Conservation (phyloP, 2,113 vertebrate genomes). For the Oncorhynchus masou region DNA sequence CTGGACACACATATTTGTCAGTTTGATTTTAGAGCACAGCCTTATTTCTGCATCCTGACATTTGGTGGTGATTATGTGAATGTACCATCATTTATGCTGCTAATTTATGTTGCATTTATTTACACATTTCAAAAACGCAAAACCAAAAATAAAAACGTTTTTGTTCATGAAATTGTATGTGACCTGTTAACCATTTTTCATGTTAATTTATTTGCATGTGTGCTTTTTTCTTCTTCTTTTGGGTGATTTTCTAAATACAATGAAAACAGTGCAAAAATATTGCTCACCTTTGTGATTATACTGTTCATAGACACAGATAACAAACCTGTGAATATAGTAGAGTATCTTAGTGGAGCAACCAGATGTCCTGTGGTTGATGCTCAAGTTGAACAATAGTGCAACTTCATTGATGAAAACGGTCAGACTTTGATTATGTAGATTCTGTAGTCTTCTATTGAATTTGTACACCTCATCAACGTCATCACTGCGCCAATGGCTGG, state of each 20-base stretch:
- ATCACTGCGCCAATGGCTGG: background rate
- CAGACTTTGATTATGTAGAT: slow-evolving; percentile 40
- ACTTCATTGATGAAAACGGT: slow-evolving; percentile 19
- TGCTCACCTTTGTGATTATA: slow-evolving; percentile 42
- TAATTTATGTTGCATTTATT: slow-evolving; percentile 55
- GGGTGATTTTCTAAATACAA: slow-evolving; percentile 33
- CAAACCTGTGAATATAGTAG: slow-evolving; percentile 34
- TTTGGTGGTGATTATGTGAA: slow-evolving; percentile 46
- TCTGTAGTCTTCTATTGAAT: slow-evolving; percentile 29
- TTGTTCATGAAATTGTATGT: slow-evolving; percentile 35
- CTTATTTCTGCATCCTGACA: slow-evolving; percentile 26
- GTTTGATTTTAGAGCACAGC: slow-evolving; percentile 21
- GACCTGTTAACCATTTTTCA: slow-evolving; percentile 54
- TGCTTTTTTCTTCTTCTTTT: slow-evolving; percentile 37
- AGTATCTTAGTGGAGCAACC: slow-evolving; percentile 47
- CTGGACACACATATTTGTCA: slow-evolving; percentile 20
- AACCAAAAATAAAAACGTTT: slow-evolving; percentile 53
- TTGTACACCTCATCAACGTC: background rate
- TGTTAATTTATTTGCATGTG: slow-evolving; percentile 74
- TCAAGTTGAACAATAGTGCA: slow-evolving; percentile 30
- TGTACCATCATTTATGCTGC: slow-evolving; percentile 62
- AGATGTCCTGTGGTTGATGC: slow-evolving; percentile 52
- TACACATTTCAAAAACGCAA: slow-evolving; percentile 44
- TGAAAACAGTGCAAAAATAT: slow-evolving; percentile 1
- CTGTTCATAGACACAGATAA: slow-evolving; percentile 20